Conservation (phyloP, 2,888 invertebrate species). For the Drosophila rellima region DNA sequence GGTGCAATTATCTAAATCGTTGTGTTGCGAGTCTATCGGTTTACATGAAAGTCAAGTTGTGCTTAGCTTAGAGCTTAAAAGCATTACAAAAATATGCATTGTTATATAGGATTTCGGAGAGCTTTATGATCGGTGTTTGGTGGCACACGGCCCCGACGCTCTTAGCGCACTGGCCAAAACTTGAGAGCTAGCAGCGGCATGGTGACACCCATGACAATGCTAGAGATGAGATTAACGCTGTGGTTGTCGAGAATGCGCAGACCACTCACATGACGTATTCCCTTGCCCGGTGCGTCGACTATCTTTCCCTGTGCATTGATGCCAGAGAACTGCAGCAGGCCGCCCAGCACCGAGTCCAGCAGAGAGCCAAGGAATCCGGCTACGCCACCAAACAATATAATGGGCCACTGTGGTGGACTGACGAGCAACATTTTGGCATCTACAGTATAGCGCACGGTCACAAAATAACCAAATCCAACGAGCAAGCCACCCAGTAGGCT, state of each 20-base stretch:
- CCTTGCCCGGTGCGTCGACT: constrained; percentile 90
- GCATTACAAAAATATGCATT: constrained; percentile 41
- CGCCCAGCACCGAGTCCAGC: constrained; percentile 94
- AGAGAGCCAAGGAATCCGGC: constrained; percentile 93
- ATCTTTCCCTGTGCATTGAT: constrained; percentile 89
- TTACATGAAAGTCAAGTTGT: constrained; percentile 46
- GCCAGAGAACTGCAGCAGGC: constrained; percentile 95
- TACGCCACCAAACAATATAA: constrained; percentile 90
- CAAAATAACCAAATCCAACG: constrained; percentile 91
- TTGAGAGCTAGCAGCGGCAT: constrained; percentile 89
- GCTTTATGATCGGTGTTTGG: not conserved
- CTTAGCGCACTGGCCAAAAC: constrained; percentile 86
- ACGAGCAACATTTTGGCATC: constrained; percentile 87
- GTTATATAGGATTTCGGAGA: constrained; percentile 5
- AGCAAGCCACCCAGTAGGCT: constrained; percentile 86
- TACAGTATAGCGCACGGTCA: constrained; percentile 88
- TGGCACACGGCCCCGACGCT: not conserved
- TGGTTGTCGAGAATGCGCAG: constrained; percentile 93
- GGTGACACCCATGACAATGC: constrained; percentile 90
- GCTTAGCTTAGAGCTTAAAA: constrained; percentile 49
- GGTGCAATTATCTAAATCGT: constrained; percentile 22
- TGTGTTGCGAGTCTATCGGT: constrained; percentile 54
- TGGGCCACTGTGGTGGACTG: constrained; percentile 92
- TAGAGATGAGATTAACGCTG: constrained; percentile 94
- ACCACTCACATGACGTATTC: constrained; percentile 92